Base-by-base conservation (phyloP, 1,140 invertebrate species). In the Papilio xuthus region DNA sequence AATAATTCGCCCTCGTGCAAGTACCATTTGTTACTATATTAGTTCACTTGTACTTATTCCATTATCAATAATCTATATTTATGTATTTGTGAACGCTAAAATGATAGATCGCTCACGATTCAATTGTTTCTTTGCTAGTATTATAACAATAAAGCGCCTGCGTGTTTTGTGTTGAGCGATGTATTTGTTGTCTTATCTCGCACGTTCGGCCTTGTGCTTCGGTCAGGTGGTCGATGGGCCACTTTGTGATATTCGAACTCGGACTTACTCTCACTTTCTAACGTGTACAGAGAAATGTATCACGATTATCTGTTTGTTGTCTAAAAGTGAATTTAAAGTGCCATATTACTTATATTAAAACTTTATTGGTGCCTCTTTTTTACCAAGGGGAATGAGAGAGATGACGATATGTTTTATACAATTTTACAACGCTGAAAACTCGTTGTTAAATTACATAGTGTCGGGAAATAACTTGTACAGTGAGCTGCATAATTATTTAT, bases 221-320 rank as follows among this genome's bases (percentile, higher is more conserved):
- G 88, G 88, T 90, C 85, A 86, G 81, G 67, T 76, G 88, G 88
- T 90, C 89, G 87, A 80, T 85, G 89, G 86, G 83, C 87, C 84
- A 89, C 78, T 84, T 89, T 79, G 37, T 67, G 44, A 47, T 47
- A 80, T 53, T 79, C 77, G 76, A 78, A 76, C 79, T 80, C 79
- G 69, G 76, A 74, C 71, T 63, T 77, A 90, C 87, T 89, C 84
- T 89, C 86, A 80, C 73, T 89, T 91, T 90, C 83, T 79, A 84
- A 81, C 74, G 6, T 77, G 63, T 56, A n/a, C 15, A 42, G 67
- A 15, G 53, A 72, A 60, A 10, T 60, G 47, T 67, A 50, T 50
- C 47, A 26, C 56, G 56, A 4, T 60, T 26, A 60, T 60, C 18
- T n/a, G 20, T 44, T 8, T 47, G 71, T 26, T 44, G 37, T 44